Conservation (phyloP, 2,797 vertebrate genomes). For the Nyctalus aviator region DNA sequence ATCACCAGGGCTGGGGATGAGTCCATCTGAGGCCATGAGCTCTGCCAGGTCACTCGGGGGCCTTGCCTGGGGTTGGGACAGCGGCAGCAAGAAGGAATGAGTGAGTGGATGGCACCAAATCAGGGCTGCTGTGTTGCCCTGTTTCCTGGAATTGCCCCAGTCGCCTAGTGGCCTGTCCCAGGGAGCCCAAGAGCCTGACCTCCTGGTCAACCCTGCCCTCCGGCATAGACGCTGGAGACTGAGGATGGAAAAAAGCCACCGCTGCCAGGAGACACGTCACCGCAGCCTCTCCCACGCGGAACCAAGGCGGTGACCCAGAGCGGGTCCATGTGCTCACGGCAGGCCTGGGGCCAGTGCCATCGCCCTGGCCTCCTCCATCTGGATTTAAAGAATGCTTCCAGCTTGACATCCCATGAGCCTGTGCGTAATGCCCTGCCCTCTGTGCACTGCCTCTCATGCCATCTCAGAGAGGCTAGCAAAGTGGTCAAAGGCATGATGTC, state of each 20-base stretch:
- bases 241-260: not conserved
- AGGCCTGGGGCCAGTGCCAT: too few species aligned
- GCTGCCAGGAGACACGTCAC: not conserved
- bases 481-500: not conserved
- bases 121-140: not conserved
- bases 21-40: not conserved
- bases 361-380: not conserved
- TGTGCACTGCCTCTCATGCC: not conserved
- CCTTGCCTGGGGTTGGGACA: not conserved
- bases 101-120: not conserved
- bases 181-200: not conserved
- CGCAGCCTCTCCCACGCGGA: not conserved
- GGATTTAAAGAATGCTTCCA: not conserved
- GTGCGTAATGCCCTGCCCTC: not conserved
- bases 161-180: not conserved
- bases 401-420: fast-evolving
- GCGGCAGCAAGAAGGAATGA: not conserved
- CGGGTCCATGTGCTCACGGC: fast-evolving
- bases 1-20: not conserved
- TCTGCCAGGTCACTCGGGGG: too few species aligned
- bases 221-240: not conserved
- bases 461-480: not conserved
- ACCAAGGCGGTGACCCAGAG: not conserved
- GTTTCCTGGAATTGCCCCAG: not conserved
- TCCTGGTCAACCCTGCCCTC: not conserved